Conservation (phyloP, 1,140 invertebrate species). For the Wasmannia auropunctata region DNA sequence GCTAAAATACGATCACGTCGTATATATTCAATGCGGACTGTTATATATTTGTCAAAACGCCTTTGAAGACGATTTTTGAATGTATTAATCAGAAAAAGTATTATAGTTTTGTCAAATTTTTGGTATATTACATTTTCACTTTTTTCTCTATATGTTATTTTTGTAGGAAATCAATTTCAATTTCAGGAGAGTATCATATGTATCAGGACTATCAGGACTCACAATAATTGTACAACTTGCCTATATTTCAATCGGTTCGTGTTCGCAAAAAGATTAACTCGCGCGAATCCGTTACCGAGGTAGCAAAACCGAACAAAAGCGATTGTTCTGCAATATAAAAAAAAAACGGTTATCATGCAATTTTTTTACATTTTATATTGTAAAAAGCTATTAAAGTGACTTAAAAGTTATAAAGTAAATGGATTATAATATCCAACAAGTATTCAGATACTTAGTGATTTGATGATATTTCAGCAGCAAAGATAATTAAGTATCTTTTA, state of each 20-base stretch:
- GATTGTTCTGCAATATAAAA: too few relatives aligned
- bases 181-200: too few relatives aligned
- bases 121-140: not conserved
- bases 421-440: not conserved
- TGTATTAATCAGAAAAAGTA: not conserved
- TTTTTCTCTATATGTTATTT: not conserved
- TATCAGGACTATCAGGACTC: too few relatives aligned
- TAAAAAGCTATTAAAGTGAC: too few relatives aligned
- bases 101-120: not conserved
- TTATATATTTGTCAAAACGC: not conserved
- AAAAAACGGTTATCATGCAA: too few relatives aligned
- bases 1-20: slow-evolving; percentile 4
- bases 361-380: too few relatives aligned
- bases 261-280: too few relatives aligned
- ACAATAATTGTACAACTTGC: too few relatives aligned
- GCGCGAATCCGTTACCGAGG: too few relatives aligned
- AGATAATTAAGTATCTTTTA: not conserved
- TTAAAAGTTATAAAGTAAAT: not conserved
- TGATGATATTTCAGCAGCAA: not conserved
- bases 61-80: not conserved
- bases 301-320: too few relatives aligned
- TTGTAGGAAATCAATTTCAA: too few relatives aligned
- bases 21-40: not conserved
- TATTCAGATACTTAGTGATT: not conserved
- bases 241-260: too few relatives aligned